phyloP scores from a whole-genome alignment of 2,797 vertebrate genomes.

The Pteropus rufus region DNA sequence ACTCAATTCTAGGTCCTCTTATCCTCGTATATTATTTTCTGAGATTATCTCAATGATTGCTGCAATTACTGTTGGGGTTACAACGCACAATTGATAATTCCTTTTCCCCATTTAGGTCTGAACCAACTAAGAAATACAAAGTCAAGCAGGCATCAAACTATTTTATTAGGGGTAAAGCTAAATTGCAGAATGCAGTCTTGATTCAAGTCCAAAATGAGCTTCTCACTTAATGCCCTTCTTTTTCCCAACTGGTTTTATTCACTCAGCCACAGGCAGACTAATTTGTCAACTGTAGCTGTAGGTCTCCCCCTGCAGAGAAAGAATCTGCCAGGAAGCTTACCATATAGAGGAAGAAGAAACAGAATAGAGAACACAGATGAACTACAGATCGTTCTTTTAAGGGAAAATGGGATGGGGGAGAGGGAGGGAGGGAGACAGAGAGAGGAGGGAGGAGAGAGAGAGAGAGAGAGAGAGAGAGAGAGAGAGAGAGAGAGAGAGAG shows the following conservation, averaged over 20 bases:
- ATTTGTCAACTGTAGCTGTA: background rate
- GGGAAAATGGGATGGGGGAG: background rate
- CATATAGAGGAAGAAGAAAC: background rate
- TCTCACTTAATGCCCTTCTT: constrained; percentile 8
- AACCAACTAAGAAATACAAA: background rate
- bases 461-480: background rate
- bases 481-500: background rate
- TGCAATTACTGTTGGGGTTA: background rate
- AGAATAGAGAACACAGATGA: background rate
- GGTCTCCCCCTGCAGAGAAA: background rate
- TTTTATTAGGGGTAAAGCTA: background rate
- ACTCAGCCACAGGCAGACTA: background rate
- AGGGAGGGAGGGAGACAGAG: too few relatives aligned
- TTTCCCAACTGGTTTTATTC: constrained; percentile 28
- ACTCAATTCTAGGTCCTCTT: background rate
- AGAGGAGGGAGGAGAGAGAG: background rate
- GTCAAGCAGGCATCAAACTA: background rate
- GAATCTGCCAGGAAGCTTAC: background rate
- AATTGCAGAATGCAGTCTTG: constrained; percentile 2
- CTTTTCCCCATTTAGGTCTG: background rate
- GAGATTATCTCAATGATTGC: background rate
- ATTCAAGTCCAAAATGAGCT: constrained; percentile 4
- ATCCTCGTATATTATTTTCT: background rate
- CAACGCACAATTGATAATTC: background rate
- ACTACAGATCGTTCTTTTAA: background rate